Evolutionary conservation across 2,113 vertebrate genomes (phyloP).

Genomic region (Salvelinus sp.): DNA sequence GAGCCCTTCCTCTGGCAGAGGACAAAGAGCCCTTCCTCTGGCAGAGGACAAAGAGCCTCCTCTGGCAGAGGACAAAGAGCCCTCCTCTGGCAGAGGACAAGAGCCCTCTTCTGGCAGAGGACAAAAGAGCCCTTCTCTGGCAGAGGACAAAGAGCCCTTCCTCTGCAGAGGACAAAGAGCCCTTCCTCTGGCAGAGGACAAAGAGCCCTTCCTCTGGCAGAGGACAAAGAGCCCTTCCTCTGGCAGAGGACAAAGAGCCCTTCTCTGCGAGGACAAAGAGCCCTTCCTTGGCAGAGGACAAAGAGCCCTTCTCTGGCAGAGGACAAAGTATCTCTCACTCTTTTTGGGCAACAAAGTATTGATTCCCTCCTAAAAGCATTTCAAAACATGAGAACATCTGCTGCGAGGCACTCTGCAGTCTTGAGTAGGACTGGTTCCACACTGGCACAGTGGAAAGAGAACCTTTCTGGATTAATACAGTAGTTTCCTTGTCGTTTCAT

Average conservation of each 20-base stretch:
- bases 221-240: not conserved
- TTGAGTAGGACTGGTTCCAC: not conserved
- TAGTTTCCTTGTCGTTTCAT: constrained; percentile 10
- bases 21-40: no score
- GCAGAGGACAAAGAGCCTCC: no score
- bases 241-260: not conserved
- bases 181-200: not conserved
- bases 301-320: not conserved
- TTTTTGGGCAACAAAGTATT: not conserved
- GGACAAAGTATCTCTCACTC: not conserved
- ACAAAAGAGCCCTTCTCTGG: no score
- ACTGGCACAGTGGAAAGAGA: not conserved
- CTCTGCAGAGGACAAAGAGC: no score
- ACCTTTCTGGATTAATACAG: constrained; percentile 1
- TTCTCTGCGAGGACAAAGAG: no score
- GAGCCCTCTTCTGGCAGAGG: no score
- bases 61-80: no score
- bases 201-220: not conserved
- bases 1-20: no score
- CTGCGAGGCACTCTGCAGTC: not conserved
- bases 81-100: no score
- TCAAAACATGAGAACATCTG: no score
- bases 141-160: not conserved
- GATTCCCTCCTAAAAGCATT: not conserved
- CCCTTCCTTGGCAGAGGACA: not conserved